A percentile compares a stretch with the other conserved stretches of the same genome.
Conservation (phyloP, 1,140 invertebrate genomes). For the Acromyrmex heyeri region DNA sequence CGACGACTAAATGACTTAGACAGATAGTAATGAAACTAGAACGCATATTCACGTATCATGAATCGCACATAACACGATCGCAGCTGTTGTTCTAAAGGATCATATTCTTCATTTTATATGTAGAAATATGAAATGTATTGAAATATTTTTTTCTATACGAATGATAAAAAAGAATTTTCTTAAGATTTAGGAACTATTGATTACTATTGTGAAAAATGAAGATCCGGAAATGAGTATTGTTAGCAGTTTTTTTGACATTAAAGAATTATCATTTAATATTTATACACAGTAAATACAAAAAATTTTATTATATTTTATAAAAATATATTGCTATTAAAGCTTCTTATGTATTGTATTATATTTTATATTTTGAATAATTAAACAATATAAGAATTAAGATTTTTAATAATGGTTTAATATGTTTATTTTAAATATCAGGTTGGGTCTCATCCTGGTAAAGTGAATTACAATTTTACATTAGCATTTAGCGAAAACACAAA, state of each 20-base stretch:
- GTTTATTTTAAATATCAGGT: no score
- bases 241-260: background rate
- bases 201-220: no score
- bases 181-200: background rate
- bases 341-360: background rate
- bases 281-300: background rate
- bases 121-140: background rate
- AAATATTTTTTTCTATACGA: background rate
- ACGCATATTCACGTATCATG: conserved; percentile 14
- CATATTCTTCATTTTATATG: background rate
- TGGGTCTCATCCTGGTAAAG: no score
- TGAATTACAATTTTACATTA: no score
- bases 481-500: no score
- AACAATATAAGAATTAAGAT: background rate
- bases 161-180: conserved; percentile 1
- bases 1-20: conserved; percentile 28
- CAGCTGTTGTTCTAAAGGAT: background rate
- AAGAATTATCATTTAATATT: background rate
- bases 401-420: background rate
- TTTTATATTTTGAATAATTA: background rate
- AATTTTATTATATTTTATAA: background rate
- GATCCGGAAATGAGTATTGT: background rate
- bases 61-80: background rate
- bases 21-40: conserved; percentile 68
- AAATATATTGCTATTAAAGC: background rate